phyloP scores from a whole-genome alignment of 2,113 vertebrate species.

The Galemys pyrenaicus region DNA sequence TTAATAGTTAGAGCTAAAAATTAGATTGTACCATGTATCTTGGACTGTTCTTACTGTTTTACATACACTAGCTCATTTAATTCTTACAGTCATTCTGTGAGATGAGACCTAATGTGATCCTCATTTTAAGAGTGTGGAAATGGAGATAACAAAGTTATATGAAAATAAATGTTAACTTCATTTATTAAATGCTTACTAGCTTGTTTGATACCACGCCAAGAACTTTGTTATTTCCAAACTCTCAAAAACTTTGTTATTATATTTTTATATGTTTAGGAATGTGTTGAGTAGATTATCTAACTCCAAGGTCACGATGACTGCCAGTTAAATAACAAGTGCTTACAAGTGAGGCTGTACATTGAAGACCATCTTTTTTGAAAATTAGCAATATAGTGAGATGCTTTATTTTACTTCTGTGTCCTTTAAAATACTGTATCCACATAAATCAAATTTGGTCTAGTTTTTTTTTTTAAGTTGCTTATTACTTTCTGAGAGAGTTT shows the following conservation, averaged over 20 bases:
- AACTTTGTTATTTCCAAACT: neutral
- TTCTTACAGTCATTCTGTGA: neutral
- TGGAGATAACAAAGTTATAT: neutral
- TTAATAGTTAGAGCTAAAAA: neutral
- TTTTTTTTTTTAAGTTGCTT: neutral
- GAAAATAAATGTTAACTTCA: slow-evolving; percentile 5
- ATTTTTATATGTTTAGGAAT: neutral
- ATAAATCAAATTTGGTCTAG: neutral
- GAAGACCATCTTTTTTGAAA: neutral
- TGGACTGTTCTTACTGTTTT: neutral
- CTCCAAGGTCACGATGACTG: neutral
- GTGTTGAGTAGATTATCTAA: neutral
- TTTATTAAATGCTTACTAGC: neutral
- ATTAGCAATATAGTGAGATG: neutral
- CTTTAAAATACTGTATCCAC: too few species aligned
- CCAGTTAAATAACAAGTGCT: neutral
- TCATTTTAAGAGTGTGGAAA: slow-evolving; percentile 1
- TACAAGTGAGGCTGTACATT: neutral
- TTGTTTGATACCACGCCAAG: neutral
- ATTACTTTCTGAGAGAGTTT: neutral
- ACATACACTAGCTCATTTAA: neutral
- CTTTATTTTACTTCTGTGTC: too few species aligned
- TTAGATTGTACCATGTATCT: neutral
- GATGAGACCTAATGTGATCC: neutral
- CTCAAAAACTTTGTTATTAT: neutral